Conservation (phyloP, 2,113 vertebrate genomes). For the Paracanthobrama guichenoti region DNA sequence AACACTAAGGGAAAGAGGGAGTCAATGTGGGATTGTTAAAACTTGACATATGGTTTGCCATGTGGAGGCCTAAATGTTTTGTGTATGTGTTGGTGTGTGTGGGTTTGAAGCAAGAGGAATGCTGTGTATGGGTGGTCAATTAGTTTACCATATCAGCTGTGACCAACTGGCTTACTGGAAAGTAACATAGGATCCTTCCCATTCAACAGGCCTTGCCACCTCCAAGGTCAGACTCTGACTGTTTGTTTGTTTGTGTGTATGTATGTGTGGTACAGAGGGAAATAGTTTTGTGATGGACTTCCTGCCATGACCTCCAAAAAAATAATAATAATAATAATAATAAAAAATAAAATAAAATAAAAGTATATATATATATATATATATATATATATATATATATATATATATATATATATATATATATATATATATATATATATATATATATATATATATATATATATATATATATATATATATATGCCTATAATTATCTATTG, state of each 20-base stretch:
- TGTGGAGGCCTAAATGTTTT: background rate
- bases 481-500: conserved; percentile 41
- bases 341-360: too few relatives aligned
- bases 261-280: conserved; percentile 32
- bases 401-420: too few relatives aligned
- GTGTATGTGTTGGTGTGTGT: conserved; percentile 30
- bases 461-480: background rate
- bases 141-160: conserved; percentile 58
- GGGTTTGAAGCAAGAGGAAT: conserved; percentile 43
- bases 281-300: conserved; percentile 32
- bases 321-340: too few relatives aligned
- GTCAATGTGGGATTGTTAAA: conserved; percentile 55
- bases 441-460: too few relatives aligned
- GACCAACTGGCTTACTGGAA: conserved; percentile 52
- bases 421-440: too few relatives aligned
- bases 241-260: conserved; percentile 31
- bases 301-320: conserved; percentile 9
- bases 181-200: conserved; percentile 41
- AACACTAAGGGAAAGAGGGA: conserved; percentile 53
- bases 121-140: conserved; percentile 60
- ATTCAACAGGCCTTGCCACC: conserved; percentile 46
- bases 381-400: background rate
- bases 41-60: conserved; percentile 23
- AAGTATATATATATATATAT: too few relatives aligned
- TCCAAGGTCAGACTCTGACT: conserved; percentile 35